Base-by-base conservation (phyloP, 2,113 vertebrate species). In the Hemiprocne comata region DNA sequence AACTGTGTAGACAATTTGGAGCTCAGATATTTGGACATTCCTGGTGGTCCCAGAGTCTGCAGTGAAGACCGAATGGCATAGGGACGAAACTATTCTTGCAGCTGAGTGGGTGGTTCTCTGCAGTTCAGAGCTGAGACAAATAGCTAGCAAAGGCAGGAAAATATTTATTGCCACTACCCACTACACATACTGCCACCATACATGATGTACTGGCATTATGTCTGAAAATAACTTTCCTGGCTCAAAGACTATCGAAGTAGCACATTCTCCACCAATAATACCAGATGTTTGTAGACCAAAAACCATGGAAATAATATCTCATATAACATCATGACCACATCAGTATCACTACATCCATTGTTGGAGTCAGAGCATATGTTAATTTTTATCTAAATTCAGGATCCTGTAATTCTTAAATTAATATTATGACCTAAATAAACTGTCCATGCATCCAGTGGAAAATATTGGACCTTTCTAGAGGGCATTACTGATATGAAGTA, bases 131-230 rank as follows among this genome's bases (percentile, higher is more conserved):
- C 44, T 88, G 90, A 93, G 92, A 80, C 69, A 96, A 95, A 94
- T 95, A 94, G 48, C 87, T 90, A 95, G 67, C 91, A 93, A 92
- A 80, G 85, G 87, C 93, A 93, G 67, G 81, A 85, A 96, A 97
- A 96, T 95, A 95, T 96, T 97, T 95, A 91, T 75, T 75, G 89
- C 72, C 79, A 85, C 95, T 92, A 93, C 93, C 94, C 75, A 93
- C 91, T 48, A 51, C 83, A 83, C 92, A 90, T 85, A 29, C 79
- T 93, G 94, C 61, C 72, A 91, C 44, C 40, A 93, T 71, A 94
- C 92, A 85, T 46, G 67, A 60, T 91, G 95, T 95, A 91, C 88
- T 83, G 11, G 76, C 76, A 88, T 67, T 93, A 60, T 77, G 69
- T 51, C 73, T 92, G 79, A 93, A 95, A 96, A 95, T 95, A 94